Percentiles rank a stretch among this genome's conserved stretches.
Conservation (phyloP, 1,140 invertebrate genomes). For the Archivesica marissinica region DNA sequence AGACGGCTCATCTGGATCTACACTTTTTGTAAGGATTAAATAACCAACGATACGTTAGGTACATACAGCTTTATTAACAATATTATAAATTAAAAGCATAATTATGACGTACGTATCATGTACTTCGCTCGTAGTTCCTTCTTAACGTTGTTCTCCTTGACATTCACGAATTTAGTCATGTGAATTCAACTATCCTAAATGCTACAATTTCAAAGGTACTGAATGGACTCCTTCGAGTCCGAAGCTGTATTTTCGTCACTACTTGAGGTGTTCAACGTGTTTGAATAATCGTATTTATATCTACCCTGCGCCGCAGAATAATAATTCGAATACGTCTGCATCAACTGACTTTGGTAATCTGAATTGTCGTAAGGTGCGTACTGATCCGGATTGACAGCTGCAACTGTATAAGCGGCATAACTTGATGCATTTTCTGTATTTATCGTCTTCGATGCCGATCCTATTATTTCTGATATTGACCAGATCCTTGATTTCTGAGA, state of each 20-base stretch:
- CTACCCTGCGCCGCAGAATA: background rate
- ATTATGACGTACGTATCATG: too few relatives aligned
- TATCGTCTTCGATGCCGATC: slow-evolving; percentile 23
- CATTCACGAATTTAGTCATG: too few relatives aligned
- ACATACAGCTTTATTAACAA: too few relatives aligned
- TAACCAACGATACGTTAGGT: too few relatives aligned
- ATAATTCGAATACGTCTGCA: background rate
- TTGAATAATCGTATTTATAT: background rate
- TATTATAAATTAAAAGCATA: too few relatives aligned
- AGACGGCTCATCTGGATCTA: too few relatives aligned
- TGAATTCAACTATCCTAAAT: too few relatives aligned
- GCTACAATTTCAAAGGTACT: background rate
- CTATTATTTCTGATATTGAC: slow-evolving; percentile 57
- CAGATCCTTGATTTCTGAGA: slow-evolving; percentile 52
- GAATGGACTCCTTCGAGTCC: slow-evolving; percentile 10
- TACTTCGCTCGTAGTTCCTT: too few relatives aligned
- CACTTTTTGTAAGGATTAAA: too few relatives aligned
- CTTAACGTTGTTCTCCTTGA: too few relatives aligned
- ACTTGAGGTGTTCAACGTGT: slow-evolving; percentile 3
- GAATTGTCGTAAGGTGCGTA: background rate
- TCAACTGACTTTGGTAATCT: background rate
- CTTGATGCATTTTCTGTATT: background rate
- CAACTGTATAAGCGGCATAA: background rate
- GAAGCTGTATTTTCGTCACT: background rate
- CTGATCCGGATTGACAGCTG: background rate